These are phyloP conservation scores for Pholis gunnellus DNA, from an alignment of 2,113 vertebrate genomes.

Conservation along the genomic window DNA sequence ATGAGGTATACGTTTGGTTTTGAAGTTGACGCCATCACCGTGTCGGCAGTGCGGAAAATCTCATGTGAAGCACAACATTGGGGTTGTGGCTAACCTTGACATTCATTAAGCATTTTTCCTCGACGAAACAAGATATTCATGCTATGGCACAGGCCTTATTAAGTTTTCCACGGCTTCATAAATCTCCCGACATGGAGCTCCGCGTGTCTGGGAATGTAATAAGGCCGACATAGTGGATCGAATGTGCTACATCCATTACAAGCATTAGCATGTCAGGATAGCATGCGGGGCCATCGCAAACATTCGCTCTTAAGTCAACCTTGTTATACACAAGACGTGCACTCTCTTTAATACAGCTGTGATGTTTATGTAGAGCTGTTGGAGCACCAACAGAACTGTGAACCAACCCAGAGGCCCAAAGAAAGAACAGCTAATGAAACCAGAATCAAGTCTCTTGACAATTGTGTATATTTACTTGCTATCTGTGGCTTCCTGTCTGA, in stretches of 20 bases:
- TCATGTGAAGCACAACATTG: constrained; percentile 31
- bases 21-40: constrained; percentile 12
- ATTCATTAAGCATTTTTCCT: constrained; percentile 62
- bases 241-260: constrained; percentile 49
- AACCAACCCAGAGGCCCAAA: neutral
- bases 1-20: neutral
- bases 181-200: constrained; percentile 51
- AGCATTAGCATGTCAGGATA: constrained; percentile 5
- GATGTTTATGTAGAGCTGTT: constrained; percentile 25
- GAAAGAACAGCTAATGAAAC: constrained; percentile 40
- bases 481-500: constrained; percentile 51
- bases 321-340: neutral
- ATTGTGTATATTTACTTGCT: constrained; percentile 29
- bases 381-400: neutral
- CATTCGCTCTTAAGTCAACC: neutral
- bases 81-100: constrained; percentile 37
- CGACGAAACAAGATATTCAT: constrained; percentile 68
- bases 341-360: neutral
- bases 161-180: constrained; percentile 71
- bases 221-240: constrained; percentile 29
- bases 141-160: constrained; percentile 54
- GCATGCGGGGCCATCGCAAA: neutral
- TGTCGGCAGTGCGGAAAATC: constrained; percentile 13
- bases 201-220: constrained; percentile 61
- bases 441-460: constrained; percentile 38